phyloP scores from a whole-genome alignment of 1,140 invertebrate genomes.

The Phenacoccus solenopsis region DNA sequence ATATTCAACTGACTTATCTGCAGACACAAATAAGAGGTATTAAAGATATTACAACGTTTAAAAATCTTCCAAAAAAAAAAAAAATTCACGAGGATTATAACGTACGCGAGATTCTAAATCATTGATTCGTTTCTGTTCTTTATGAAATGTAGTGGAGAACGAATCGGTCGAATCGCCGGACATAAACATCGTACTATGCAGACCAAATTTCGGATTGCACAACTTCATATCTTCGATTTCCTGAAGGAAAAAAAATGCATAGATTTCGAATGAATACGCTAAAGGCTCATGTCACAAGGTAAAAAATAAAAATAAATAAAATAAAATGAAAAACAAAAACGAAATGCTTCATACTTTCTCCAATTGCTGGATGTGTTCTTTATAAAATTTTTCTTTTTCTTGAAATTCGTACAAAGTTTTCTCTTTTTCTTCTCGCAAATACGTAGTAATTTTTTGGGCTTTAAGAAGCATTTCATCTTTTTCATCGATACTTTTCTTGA shows the following conservation, averaged over 20 bases:
- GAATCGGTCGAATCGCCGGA: background rate
- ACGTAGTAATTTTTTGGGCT: constrained; percentile 22
- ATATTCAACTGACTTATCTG: background rate
- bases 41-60: background rate
- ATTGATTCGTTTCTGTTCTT: background rate
- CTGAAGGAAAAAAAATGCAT: too few species aligned
- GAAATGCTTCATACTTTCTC: constrained; percentile 19
- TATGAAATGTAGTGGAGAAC: background rate
- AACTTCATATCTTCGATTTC: background rate
- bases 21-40: background rate
- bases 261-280: too few species aligned
- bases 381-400: constrained; percentile 19
- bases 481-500: constrained; percentile 21
- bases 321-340: constrained; percentile 8
- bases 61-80: background rate
- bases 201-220: background rate
- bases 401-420: constrained; percentile 20
- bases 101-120: background rate
- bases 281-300: too few species aligned
- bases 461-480: constrained; percentile 26
- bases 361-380: constrained; percentile 21
- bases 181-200: background rate
- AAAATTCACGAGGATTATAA: background rate
- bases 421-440: constrained; percentile 23
- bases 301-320: too few species aligned